Evolutionary conservation across 2,113 vertebrate species (phyloP), one percentile per base, ranked within the genome.

Genomic region (Grammomys dolichurus): DNA sequence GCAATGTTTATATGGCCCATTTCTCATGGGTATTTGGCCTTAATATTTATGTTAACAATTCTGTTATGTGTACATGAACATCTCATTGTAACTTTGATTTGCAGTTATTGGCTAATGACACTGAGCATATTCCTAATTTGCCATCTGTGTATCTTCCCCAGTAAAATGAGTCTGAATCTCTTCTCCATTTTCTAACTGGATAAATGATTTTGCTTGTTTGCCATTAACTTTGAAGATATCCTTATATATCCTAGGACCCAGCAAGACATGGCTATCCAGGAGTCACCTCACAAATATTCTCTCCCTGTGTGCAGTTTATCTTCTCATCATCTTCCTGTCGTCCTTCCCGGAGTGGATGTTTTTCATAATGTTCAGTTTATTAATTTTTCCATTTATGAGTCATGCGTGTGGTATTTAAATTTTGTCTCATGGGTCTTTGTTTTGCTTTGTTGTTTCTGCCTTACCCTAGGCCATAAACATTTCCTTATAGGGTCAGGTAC

Each of bases 241-340:
- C 85, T 80, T 70, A 20, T 75, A 20, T 31, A 69, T 20, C 46
- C 48, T 94, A 84, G 36, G 78, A 91, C 85, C 51, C 28, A 85
- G 22, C 19, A 46, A 60, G n/a, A 63, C 58, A 46, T 12, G n/a
- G 65, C 26, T 73, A 43, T 87, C 40, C 48, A 86, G 54, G 33
- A 48, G 26, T 31, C 67, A 31, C 48, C 51, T 96, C 87, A 48
- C 58, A 89, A 67, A 56, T 70, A 75, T 69, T 67, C 77, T 94
- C 58, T 69, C 28, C 28, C 48, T 33, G 0, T 33, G 56, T 56
- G 4, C 14, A 40, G 9, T 70, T 90, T 33, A 90, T 77, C 40
- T 63, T 72, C 40, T 80, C 16, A 33, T 75, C 26, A 17, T 73
- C 36, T 63, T 84, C 54, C 6, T 3, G 75, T 19, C 20, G 51